A percentile compares a stretch with the other conserved stretches of the same genome.
phyloP scores from a whole-genome alignment of 2,888 invertebrate genomes.

The Oasisia sp. region DNA sequence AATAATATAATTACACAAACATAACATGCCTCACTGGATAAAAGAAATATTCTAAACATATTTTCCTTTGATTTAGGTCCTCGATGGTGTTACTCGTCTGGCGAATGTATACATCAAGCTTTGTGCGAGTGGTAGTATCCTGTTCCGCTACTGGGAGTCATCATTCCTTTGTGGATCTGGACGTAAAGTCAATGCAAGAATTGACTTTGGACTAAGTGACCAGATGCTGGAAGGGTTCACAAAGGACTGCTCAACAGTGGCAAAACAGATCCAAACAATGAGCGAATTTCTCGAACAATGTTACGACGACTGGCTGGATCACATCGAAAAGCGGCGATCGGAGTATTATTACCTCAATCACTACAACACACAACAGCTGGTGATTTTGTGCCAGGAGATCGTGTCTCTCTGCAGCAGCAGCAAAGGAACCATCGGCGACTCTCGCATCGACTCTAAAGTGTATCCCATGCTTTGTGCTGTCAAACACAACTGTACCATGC shows the following conservation, averaged over 20 bases:
- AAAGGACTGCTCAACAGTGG: conserved; percentile 41
- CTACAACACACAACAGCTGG: conserved; percentile 55
- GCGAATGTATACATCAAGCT: conserved; percentile 50
- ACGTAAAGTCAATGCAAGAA: conserved; percentile 38
- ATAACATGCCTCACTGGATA: too few species aligned
- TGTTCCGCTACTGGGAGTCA: conserved; percentile 52
- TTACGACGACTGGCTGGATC: conserved; percentile 46
- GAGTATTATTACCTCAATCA: conserved; percentile 50
- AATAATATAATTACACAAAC: too few species aligned
- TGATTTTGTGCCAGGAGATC: conserved; percentile 52
- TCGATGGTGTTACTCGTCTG: conserved; percentile 52
- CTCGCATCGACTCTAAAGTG: conserved; percentile 26
- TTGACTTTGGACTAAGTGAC: conserved; percentile 46
- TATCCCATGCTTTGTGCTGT: conserved; percentile 35
- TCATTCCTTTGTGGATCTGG: conserved; percentile 46
- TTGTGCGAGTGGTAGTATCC: conserved; percentile 50
- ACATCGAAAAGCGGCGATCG: conserved; percentile 45
- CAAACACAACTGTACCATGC: conserved; percentile 34
- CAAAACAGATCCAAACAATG: conserved; percentile 43
- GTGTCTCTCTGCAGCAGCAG: conserved; percentile 35
- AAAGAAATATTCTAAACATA: neutral
- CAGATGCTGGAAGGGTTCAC: conserved; percentile 31
- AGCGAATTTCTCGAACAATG: conserved; percentile 50
- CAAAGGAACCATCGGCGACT: conserved; percentile 7
- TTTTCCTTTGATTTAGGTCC: conserved; percentile 43